Evolutionary conservation across 2,113 vertebrate genomes (phyloP), one percentile per base, ranked within the genome.

Genomic region (Podocnemis expansa): DNA sequence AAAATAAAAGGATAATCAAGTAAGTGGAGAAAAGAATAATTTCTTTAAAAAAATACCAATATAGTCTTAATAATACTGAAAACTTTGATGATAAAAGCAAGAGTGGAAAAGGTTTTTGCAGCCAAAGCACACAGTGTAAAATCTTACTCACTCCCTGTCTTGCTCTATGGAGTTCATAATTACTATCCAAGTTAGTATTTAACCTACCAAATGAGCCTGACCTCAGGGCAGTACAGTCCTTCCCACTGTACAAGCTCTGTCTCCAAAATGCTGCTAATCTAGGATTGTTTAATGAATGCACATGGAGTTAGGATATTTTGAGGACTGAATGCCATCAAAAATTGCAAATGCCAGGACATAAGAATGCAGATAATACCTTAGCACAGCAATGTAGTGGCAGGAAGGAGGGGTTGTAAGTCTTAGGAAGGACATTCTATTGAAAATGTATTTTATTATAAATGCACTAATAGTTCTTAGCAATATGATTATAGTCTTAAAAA

Each of bases 111-210:
- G 80, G 47, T 91, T 96, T 96, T 94, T 88, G 88, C 73, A 93
- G 82, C 55, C 80, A 58, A 93, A 89, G 73, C 85, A 76, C 14
- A 87, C 34, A 82, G 38, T 52, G 25, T 89, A 95, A 95, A 95
- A 80, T 79, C 87, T 84, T 87, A 89, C 82, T 96, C 92, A 76
- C 16, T 95, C 91, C 90, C 84, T 91, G 90, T 89, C 91, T 96
- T 87, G 75, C 49, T 93, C 4, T 5, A 38, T 82, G 78, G 88
- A 95, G 91, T 96, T 91, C 89, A 75, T 85, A 97, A 96, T 97
- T 95, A 88, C 91, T 80, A 95, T 92, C 91, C 95, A 96, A n/a
- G 81, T 93, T 97, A 90, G 75, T 67, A 87, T 86, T 93, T 96
- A 96, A 90, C 58, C 91, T 84, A 86, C 76, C 93, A 96, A 96